Base-by-base conservation (phyloP, 2,797 vertebrate genomes). In the Smutsia gigantea region DNA sequence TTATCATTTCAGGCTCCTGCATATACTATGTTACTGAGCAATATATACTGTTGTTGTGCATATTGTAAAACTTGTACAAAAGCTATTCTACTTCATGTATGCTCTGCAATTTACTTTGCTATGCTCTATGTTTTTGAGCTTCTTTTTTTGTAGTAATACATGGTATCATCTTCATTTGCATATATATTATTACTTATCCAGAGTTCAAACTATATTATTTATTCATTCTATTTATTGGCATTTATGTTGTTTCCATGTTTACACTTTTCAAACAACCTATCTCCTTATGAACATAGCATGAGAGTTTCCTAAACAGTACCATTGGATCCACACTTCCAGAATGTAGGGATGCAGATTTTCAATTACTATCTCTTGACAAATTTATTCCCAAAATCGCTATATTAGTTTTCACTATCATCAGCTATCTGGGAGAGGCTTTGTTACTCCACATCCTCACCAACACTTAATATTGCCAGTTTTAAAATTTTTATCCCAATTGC, bases 61-160 rank as follows among this genome's bases (percentile, higher is more conserved):
- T 49, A 46, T 59, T 87, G 86, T 75, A 18, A 66, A 89, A 39
- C 51, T 49, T 49, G 51, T 2, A n/a, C 10, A 39, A 42, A 2
- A 8, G 1, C 53, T 37, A n/a, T 23, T 12, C 15, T 0, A 6
- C 1, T 42, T 5, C 10, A 42, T 1, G 1, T 49, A 57, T 82
- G 72, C 27, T 34, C 34, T 69, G 39, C 25, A 27, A 5, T 3
- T 72, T 21, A 27, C 42, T 72, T 29, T 29, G 9, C n/a, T 69
- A 77, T 81, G 88, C 27, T 66, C 29, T 55, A 1, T 27, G 29
- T 0, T 83, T 93, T 51, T n/a, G 42, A 90, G 53, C 53, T 25
- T 64, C 5, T 23, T 77, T 39, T 39, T 55, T 42, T 34, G 0
- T 57, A 31, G 8, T 2, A 7, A 75, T 81, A 2, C 46, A 46